A percentile compares a stretch with the other conserved stretches of the same genome.
These are phyloP conservation scores for Catostomus latipinnis DNA, from an alignment of 2,797 vertebrate genomes.

Conservation along the genomic window DNA sequence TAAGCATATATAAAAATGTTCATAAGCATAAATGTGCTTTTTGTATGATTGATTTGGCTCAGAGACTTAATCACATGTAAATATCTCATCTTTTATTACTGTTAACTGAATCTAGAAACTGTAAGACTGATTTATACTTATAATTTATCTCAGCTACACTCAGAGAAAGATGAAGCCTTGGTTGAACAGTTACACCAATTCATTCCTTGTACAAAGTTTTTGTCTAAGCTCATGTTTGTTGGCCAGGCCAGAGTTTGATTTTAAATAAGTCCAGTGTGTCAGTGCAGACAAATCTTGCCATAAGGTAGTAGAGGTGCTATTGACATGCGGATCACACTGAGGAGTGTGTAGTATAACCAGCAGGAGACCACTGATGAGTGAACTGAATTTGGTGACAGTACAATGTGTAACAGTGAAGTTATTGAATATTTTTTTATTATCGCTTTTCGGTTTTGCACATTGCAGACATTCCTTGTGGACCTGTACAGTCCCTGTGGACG, in stretches of 20 bases:
- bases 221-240: conserved; percentile 3
- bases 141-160: not conserved
- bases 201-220: not conserved
- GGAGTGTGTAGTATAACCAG: too few species aligned
- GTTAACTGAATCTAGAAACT: not conserved
- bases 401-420: too few species aligned
- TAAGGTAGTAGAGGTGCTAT: conserved; percentile 1
- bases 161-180: not conserved
- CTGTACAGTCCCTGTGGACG: too few species aligned
- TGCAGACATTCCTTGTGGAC: too few species aligned
- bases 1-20: not conserved
- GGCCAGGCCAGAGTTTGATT: conserved; percentile 1
- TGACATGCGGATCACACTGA: conserved; percentile 10
- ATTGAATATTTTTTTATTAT: too few species aligned
- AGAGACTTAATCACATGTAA: not conserved
- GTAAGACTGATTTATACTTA: not conserved
- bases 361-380: too few species aligned
- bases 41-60: not conserved
- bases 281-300: conserved; percentile 6
- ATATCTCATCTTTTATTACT: not conserved
- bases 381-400: too few species aligned
- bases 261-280: conserved; percentile 10
- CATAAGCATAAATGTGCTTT: not conserved
- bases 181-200: not conserved
- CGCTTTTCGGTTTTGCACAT: too few species aligned